These are phyloP conservation scores for Neoscelio sp. DNA, from an alignment of 2,888 invertebrate species.

Conservation along the genomic window DNA sequence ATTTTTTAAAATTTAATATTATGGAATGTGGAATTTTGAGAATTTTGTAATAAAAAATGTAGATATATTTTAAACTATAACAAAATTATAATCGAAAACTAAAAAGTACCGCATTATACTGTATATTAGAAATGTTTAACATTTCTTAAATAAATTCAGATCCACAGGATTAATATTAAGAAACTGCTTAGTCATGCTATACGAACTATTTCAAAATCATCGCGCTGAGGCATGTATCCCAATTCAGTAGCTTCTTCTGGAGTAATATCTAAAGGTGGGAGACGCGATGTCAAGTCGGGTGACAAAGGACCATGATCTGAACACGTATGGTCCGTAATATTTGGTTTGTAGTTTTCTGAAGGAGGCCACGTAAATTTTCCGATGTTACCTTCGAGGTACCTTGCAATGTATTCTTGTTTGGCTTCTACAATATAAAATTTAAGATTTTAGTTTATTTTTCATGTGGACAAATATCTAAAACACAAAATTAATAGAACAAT, in stretches of 20 bases:
- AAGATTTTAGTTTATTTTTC: no score
- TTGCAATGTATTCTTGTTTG: constrained; percentile 94
- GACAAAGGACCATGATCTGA: constrained; percentile 92
- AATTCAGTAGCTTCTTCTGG: constrained; percentile 94
- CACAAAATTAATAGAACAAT: not conserved
- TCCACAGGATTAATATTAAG: no score
- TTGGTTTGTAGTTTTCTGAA: constrained; percentile 89
- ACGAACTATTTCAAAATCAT: constrained; percentile 96
- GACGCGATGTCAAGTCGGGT: constrained; percentile 88
- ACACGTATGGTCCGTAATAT: constrained; percentile 88
- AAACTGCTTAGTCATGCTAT: no score
- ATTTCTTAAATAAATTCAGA: no score
- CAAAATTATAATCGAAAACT: no score
- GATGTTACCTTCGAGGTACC: constrained; percentile 95
- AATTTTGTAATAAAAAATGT: no score
- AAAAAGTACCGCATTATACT: no score
- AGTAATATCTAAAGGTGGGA: constrained; percentile 92
- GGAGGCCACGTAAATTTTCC: constrained; percentile 94
- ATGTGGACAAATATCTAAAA: no score
- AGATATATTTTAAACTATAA: no score
- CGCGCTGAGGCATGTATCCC: constrained; percentile 97
- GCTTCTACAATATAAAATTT: constrained; percentile 86
- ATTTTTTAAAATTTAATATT: no score
- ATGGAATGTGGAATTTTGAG: no score
- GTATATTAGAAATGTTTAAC: no score